Evolutionary conservation across 2,113 vertebrate species (phyloP).

Genomic region (Heterotis niloticus): DNA sequence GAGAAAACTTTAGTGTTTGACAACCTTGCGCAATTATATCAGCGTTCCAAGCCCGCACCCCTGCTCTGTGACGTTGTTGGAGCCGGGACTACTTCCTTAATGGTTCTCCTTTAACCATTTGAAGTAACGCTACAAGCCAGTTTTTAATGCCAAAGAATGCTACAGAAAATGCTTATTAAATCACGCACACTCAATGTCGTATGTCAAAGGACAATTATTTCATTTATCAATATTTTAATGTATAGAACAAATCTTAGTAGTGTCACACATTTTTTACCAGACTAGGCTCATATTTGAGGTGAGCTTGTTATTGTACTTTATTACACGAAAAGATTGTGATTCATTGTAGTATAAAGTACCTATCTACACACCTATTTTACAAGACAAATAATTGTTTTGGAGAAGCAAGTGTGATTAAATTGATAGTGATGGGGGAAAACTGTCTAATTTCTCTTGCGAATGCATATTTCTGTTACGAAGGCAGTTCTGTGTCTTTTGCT

Average conservation of each 20-base stretch:
- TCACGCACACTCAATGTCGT: no score
- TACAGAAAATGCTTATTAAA: not conserved
- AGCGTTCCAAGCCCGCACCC: slow-evolving; percentile 57
- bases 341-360: not conserved
- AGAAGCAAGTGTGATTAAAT: no score
- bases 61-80: slow-evolving; percentile 38
- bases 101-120: slow-evolving; percentile 23
- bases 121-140: not conserved
- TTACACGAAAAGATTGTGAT: not conserved
- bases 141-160: not conserved
- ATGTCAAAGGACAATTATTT: slow-evolving; percentile 1
- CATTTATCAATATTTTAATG: not conserved
- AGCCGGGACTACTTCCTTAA: slow-evolving; percentile 61
- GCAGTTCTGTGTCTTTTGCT: slow-evolving; percentile 54
- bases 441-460: slow-evolving; percentile 39
- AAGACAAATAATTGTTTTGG: no score
- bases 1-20: slow-evolving; percentile 67
- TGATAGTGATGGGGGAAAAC: not conserved
- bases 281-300: not conserved
- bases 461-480: slow-evolving; percentile 48
- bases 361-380: no score
- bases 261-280: not conserved
- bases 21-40: slow-evolving; percentile 72
- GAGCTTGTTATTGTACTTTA: not conserved
- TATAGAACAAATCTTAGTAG: not conserved